Evolutionary conservation across 2,113 vertebrate genomes (phyloP), one percentile per base, ranked within the genome.

Genomic region (Caracal caracal): DNA sequence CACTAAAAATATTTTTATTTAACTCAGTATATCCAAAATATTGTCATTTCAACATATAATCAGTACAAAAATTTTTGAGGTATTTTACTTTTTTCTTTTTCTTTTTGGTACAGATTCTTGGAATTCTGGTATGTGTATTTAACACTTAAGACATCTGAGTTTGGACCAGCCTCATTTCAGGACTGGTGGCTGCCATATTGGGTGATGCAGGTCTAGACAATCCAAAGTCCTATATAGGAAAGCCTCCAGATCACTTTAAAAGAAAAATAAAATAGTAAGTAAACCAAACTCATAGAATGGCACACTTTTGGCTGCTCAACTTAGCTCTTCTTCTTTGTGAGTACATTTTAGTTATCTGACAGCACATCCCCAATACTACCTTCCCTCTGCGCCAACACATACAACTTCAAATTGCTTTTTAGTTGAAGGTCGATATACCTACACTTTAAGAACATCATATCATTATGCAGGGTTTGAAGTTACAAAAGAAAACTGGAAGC

Each of bases 31-130:
- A 43, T 75, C 61, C 7, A 28, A 68, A 80, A 65, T 80, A 63
- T 70, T 92, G 66, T 30, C 19, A 86, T 93, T 96, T 97, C 40
- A 68, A 88, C 20, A 56, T 63, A 6, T n/a, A 43, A 65, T 65
- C 37, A 26, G 40, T 63, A 37, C 63, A 88, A 70, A 91, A 47
- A 24, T 28, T 33, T 80, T 35, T 75, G 40, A 68, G 12, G 6
- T 81, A 49, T 63, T 85, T 93, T 91, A 26, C 24, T 35, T 68
- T 78, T 0, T 73, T 35, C 35, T 59, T 33, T 53, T 78, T 33
- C 6, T 0, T 4, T 0, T 63, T 16, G 5, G 30, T 61, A 61
- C 37, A 76, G 22, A 84, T 35, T n/a, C 20, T 93, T 88, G 81
- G 66, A 85, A 65, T 70, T 76, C 71, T 37, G n/a, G 9, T n/a